Conservation (phyloP, 2,888 invertebrate genomes). For the Mimumesa dahlbomi region DNA sequence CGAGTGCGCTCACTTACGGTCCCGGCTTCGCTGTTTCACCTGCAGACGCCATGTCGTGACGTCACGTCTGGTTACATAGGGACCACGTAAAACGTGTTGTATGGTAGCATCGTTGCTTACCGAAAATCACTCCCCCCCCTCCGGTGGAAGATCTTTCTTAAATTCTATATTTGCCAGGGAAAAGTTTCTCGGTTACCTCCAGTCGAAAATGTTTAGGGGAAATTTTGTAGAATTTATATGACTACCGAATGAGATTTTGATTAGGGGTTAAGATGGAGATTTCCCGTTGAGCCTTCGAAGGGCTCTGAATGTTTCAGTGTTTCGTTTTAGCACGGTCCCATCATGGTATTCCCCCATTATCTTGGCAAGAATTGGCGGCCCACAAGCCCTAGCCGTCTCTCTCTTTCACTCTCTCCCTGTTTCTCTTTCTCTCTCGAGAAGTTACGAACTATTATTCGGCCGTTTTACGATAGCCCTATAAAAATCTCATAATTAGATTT, state of each 20-base stretch:
- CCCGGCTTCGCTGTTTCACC: conserved; percentile 63
- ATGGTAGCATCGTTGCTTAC: conserved; percentile 40
- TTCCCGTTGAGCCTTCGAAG: too few species aligned
- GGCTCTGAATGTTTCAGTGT: conserved; percentile 22
- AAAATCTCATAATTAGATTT: conserved; percentile 80
- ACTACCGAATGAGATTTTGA: too few species aligned
- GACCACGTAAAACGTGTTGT: conserved; percentile 45
- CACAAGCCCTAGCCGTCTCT: conserved; percentile 12
- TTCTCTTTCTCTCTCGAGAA: too few species aligned
- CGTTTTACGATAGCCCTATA: conserved; percentile 80
- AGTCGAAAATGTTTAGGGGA: too few species aligned
- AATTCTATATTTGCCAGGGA: too few species aligned
- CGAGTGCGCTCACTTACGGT: conserved; percentile 62
- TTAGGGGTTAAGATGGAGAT: too few species aligned
- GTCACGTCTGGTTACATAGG: conserved; percentile 61
- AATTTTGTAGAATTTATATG: too few species aligned
- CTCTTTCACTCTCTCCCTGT: too few species aligned
- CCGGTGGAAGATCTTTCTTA: neutral
- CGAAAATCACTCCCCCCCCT: conserved; percentile 9
- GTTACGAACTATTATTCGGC: conserved; percentile 65
- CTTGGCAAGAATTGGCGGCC: conserved; percentile 10
- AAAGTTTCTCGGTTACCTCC: too few species aligned
- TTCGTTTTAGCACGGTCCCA: conserved; percentile 32
- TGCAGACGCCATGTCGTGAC: conserved; percentile 71
- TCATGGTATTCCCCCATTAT: conserved; percentile 45